These are phyloP conservation scores for Drosophila pseudoananassae DNA, from an alignment of 1,140 invertebrate species.

Conservation along the genomic window DNA sequence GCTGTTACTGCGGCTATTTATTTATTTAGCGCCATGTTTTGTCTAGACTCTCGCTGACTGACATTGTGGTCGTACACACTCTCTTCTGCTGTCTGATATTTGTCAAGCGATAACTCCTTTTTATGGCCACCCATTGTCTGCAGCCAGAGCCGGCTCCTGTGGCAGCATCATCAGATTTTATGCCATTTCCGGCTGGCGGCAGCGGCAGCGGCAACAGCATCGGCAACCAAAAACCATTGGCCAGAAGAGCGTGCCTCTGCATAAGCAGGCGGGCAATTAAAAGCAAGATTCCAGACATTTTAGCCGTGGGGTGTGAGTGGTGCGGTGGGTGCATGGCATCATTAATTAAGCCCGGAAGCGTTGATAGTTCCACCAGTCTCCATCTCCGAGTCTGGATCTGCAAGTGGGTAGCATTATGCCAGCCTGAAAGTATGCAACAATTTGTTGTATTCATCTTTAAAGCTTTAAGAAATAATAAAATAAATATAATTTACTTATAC, in stretches of 20 bases:
- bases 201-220: too few relatives aligned
- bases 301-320: slow-evolving; percentile 23
- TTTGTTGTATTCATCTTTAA: neutral
- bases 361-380: slow-evolving; percentile 17
- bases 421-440: neutral
- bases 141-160: slow-evolving; percentile 10
- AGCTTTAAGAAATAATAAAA: neutral
- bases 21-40: slow-evolving; percentile 82
- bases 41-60: slow-evolving; percentile 68
- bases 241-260: slow-evolving; percentile 52
- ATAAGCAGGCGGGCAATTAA: slow-evolving; percentile 76
- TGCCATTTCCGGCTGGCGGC: slow-evolving; percentile 64
- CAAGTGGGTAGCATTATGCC: neutral
- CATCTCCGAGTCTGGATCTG: neutral
- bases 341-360: slow-evolving; percentile 61
- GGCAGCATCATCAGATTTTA: slow-evolving; percentile 54
- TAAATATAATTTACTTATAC: too few relatives aligned
- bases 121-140: slow-evolving; percentile 65
- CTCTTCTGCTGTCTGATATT: slow-evolving; percentile 53
- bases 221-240: slow-evolving; percentile 13
- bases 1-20: slow-evolving; percentile 57
- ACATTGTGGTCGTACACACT: slow-evolving; percentile 22
- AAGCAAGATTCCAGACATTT: slow-evolving; percentile 64
- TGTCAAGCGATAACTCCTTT: slow-evolving; percentile 73
- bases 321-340: slow-evolving; percentile 25